These are phyloP conservation scores for Echiichthys vipera DNA, from an alignment of 2,797 vertebrate species.

Conservation along the genomic window DNA sequence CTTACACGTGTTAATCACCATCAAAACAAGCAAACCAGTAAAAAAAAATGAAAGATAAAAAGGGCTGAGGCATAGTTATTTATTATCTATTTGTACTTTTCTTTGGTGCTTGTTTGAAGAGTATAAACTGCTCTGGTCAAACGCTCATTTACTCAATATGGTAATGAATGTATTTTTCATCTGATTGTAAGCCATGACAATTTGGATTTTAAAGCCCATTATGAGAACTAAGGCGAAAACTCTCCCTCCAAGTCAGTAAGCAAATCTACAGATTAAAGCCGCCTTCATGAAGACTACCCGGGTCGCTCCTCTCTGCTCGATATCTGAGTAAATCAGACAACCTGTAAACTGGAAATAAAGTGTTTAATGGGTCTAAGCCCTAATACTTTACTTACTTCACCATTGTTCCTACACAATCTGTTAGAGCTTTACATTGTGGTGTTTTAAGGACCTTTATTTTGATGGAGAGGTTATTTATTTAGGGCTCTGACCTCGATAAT, in stretches of 20 bases:
- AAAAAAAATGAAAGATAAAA: constrained; percentile 8
- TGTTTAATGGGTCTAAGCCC: constrained; percentile 8
- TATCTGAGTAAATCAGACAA: constrained; percentile 18
- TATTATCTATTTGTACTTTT: background rate
- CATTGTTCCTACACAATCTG: background rate
- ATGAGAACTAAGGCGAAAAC: constrained; percentile 28
- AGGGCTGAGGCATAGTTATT: background rate
- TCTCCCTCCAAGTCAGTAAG: constrained; percentile 28
- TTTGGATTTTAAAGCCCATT: constrained; percentile 15
- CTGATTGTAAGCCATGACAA: background rate
- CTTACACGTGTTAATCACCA: background rate
- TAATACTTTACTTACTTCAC: background rate
- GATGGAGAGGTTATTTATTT: background rate
- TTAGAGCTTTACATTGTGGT: background rate
- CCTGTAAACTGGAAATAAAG: background rate
- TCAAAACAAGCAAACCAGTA: constrained; percentile 11
- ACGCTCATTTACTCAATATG: constrained; percentile 26
- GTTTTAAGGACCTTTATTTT: constrained; percentile 9
- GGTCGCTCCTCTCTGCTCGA: background rate
- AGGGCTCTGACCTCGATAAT: background rate
- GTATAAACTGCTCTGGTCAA: constrained; percentile 5
- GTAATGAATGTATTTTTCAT: constrained; percentile 36
- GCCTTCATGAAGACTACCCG: constrained; percentile 16
- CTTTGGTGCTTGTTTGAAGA: constrained; percentile 15
- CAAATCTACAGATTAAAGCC: constrained; percentile 51